phyloP scores from a whole-genome alignment of 2,888 invertebrate genomes.

The Drosophila aldrichi region DNA sequence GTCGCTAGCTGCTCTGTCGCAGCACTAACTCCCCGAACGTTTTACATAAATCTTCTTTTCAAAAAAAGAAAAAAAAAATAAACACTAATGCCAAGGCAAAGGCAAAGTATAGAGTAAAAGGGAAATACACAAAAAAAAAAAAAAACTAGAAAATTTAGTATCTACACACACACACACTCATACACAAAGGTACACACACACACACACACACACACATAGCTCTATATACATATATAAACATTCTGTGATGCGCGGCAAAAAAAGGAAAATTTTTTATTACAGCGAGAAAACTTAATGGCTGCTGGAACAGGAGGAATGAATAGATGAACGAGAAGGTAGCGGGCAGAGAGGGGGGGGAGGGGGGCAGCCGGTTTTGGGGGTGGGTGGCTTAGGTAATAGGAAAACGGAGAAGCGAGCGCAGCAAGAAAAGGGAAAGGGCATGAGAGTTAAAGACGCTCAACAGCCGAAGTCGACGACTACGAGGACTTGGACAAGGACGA shows the following conservation, averaged over 20 bases:
- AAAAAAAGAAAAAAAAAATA: conserved; percentile 83
- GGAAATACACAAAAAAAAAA: conserved; percentile 59
- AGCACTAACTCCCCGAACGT: conserved; percentile 51
- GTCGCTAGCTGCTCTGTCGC: conserved; percentile 31
- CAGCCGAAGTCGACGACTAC: conserved; percentile 36
- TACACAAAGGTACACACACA: conserved; percentile 36
- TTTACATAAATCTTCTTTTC: conserved; percentile 85
- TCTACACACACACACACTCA: conserved; percentile 70
- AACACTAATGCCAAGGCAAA: conserved; percentile 83
- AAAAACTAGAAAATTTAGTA: conserved; percentile 82
- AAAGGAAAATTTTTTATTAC: conserved; percentile 84
- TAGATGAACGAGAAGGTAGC: conserved; percentile 20
- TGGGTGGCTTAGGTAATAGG: conserved; percentile 20
- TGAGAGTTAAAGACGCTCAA: conserved; percentile 47
- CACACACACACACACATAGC: conserved; percentile 24
- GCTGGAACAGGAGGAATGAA: conserved; percentile 61
- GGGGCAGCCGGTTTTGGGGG: background rate
- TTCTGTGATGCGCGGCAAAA: conserved; percentile 57
- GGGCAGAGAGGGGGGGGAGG: background rate
- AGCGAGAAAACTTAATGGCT: conserved; percentile 84
- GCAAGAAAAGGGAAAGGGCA: conserved; percentile 26
- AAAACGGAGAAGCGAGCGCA: conserved; percentile 21
- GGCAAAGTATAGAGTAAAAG: conserved; percentile 51
- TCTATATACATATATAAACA: conserved; percentile 48
- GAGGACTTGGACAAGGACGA: conserved; percentile 8